These are phyloP conservation scores for Macaria liturata DNA, from an alignment of 2,888 invertebrate genomes.

Conservation along the genomic window DNA sequence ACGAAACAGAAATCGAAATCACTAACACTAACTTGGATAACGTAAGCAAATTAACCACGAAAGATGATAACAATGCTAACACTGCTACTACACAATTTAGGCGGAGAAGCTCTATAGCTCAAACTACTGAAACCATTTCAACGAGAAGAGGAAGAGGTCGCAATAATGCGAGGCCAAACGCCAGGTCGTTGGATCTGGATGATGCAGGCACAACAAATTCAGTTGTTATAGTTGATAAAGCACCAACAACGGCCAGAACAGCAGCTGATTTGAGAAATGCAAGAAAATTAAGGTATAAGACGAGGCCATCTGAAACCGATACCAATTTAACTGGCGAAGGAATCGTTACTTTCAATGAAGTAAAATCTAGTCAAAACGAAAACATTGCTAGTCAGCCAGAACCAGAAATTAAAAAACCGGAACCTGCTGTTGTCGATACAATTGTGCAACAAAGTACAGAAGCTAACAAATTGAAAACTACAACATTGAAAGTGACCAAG, in stretches of 20 bases:
- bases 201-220: conserved; percentile 69
- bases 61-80: conserved; percentile 44
- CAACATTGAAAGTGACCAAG: conserved; percentile 57
- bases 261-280: conserved; percentile 57
- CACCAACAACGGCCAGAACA: conserved; percentile 59
- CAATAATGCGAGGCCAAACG: conserved; percentile 53
- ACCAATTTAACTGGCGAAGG: conserved; percentile 71
- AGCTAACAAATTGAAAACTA: conserved; percentile 49
- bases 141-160: conserved; percentile 55
- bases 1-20: conserved; percentile 59
- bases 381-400: conserved; percentile 68
- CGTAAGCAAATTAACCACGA: conserved; percentile 50
- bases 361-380: conserved; percentile 70
- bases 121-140: conserved; percentile 49
- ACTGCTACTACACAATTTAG: conserved; percentile 52
- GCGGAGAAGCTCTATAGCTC: conserved; percentile 53
- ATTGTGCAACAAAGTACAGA: conserved; percentile 57
- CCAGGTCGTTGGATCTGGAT: conserved; percentile 57
- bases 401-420: conserved; percentile 49
- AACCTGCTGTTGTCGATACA: conserved; percentile 47
- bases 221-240: conserved; percentile 58
- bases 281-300: conserved; percentile 66
- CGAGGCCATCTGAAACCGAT: conserved; percentile 63
- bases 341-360: conserved; percentile 54
- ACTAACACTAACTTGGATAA: conserved; percentile 57